These are phyloP conservation scores for Sciurus carolinensis DNA, from an alignment of 2,797 vertebrate species.

Conservation along the genomic window DNA sequence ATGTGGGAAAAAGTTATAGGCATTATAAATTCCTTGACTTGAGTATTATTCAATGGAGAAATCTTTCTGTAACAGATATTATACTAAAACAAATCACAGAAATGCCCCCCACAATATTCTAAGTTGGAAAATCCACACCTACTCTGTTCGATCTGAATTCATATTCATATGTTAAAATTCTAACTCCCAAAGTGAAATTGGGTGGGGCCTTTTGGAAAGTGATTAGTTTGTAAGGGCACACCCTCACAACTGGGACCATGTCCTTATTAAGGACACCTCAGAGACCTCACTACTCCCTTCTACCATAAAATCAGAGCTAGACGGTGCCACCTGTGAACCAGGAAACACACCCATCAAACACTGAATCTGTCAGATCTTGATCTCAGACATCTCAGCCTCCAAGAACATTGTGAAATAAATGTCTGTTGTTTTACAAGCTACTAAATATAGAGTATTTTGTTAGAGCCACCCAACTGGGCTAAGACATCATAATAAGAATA, in stretches of 20 bases:
- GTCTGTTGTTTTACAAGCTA: neutral
- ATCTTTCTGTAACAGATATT: neutral
- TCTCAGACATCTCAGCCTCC: neutral
- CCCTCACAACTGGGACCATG: neutral
- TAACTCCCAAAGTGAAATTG: neutral
- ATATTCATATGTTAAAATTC: neutral
- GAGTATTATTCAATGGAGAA: neutral
- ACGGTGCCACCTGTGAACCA: neutral
- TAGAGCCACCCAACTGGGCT: neutral
- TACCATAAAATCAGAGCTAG: neutral
- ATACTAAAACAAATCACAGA: slow-evolving; percentile 33
- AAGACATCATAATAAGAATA: neutral
- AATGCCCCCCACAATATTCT: neutral
- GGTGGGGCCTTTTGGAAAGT: neutral
- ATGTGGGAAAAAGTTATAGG: neutral
- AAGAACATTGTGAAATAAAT: neutral
- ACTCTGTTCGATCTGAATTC: neutral
- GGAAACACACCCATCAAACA: neutral
- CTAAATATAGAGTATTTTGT: neutral
- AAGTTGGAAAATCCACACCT: neutral
- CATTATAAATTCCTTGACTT: slow-evolving; percentile 47
- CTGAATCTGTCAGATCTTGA: neutral
- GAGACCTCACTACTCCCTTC: neutral
- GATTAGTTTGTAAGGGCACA: neutral
- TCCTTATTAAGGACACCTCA: neutral